Percentiles rank a stretch among this genome's conserved stretches.
phyloP scores from a whole-genome alignment of 1,140 invertebrate genomes.

The Drosophila nasuta region DNA sequence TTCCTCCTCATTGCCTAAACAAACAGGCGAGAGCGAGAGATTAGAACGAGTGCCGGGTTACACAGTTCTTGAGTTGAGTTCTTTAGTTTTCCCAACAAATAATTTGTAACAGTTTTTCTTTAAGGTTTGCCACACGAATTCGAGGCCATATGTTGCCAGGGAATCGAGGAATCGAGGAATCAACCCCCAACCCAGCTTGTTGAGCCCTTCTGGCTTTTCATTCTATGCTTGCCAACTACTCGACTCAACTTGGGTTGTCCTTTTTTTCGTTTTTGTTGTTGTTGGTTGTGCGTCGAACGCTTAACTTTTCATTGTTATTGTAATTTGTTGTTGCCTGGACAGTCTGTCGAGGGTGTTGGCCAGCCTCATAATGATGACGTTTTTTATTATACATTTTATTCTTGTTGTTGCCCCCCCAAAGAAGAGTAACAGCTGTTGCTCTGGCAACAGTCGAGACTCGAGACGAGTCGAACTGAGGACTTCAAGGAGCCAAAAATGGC shows the following conservation, averaged over 20 bases:
- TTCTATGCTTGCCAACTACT: constrained; percentile 45
- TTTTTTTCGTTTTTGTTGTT: constrained; percentile 34
- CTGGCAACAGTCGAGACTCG: constrained; percentile 44
- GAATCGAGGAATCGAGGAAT: neutral
- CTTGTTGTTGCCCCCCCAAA: constrained; percentile 14
- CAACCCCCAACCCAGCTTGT: neutral
- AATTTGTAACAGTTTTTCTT: constrained; percentile 61
- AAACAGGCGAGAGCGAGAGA: constrained; percentile 59
- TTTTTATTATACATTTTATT: constrained; percentile 41
- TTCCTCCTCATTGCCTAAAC: constrained; percentile 56
- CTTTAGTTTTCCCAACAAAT: constrained; percentile 54
- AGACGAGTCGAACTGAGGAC: constrained; percentile 40
- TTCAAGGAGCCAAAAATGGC: constrained; percentile 40
- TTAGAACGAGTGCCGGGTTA: constrained; percentile 67
- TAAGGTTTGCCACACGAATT: constrained; percentile 48
- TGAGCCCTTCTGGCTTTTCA: constrained; percentile 19
- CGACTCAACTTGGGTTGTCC: constrained; percentile 56
- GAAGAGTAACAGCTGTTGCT: constrained; percentile 74
- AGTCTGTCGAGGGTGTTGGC: constrained; percentile 18
- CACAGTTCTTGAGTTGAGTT: constrained; percentile 27
- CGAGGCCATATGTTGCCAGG: constrained; percentile 69
- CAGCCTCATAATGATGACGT: constrained; percentile 67
- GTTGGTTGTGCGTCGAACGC: constrained; percentile 58
- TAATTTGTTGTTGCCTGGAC: constrained; percentile 69
- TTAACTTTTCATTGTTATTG: constrained; percentile 83